Percentiles rank a stretch among this genome's conserved stretches.
Conservation (phyloP, 2,888 invertebrate genomes). For the Stramonita haemastoma region DNA sequence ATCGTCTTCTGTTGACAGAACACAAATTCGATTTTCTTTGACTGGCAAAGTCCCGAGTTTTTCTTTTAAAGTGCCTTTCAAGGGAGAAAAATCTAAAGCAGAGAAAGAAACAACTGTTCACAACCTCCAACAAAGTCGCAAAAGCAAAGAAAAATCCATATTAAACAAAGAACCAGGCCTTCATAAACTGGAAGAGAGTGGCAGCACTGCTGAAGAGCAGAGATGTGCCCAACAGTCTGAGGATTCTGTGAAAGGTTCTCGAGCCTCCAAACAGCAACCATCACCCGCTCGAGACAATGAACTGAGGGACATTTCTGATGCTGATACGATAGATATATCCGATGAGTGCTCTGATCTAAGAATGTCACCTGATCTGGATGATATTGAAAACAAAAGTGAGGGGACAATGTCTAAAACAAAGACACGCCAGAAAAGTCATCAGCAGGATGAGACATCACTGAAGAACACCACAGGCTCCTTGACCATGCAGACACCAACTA, state of each 20-base stretch:
- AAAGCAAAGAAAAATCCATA: too few species aligned
- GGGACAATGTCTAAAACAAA: neutral
- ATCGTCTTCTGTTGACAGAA: neutral
- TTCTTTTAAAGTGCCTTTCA: neutral
- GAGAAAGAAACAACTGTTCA: neutral
- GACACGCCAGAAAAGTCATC: neutral
- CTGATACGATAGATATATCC: neutral
- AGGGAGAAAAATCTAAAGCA: neutral
- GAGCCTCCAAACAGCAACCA: neutral
- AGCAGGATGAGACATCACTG: neutral
- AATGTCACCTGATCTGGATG: neutral
- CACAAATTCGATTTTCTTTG: conserved; percentile 23
- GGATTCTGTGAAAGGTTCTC: neutral
- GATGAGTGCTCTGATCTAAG: neutral
- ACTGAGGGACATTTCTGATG: neutral
- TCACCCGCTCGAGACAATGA: neutral
- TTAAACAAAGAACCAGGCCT: too few species aligned
- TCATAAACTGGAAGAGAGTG: too few species aligned
- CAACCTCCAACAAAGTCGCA: neutral
- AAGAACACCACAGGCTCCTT: neutral
- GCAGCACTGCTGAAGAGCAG: neutral
- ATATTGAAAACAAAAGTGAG: neutral
- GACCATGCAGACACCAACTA: neutral
- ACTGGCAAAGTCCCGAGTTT: neutral
- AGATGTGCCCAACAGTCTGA: neutral